A percentile compares a stretch with the other conserved stretches of the same genome.
These are phyloP conservation scores for Drosophila prolongata DNA, from an alignment of 2,888 invertebrate genomes.

Conservation along the genomic window DNA sequence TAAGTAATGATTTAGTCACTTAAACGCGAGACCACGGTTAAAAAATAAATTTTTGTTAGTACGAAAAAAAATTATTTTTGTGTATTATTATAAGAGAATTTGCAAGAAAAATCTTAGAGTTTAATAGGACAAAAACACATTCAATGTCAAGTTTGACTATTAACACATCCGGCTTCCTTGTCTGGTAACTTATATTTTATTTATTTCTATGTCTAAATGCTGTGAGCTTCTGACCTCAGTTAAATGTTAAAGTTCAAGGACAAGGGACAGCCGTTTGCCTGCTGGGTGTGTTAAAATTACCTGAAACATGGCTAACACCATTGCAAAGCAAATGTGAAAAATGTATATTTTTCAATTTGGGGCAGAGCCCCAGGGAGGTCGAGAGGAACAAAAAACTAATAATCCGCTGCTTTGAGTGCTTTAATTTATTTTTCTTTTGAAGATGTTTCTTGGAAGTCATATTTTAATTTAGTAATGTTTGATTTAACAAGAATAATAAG, in stretches of 20 bases:
- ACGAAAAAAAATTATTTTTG: no score
- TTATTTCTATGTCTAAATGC: slow-evolving; percentile 12
- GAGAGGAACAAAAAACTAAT: slow-evolving; percentile 27
- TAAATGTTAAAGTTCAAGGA: slow-evolving; percentile 60
- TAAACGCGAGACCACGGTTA: no score
- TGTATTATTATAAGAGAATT: no score
- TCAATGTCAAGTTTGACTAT: background rate
- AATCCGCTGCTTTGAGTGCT: slow-evolving; percentile 23
- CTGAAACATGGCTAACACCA: slow-evolving; percentile 10
- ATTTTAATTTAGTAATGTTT: slow-evolving; percentile 8
- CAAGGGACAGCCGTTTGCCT: slow-evolving; percentile 7
- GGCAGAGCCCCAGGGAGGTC: background rate
- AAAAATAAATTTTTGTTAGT: no score
- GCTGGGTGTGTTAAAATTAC: slow-evolving; percentile 26
- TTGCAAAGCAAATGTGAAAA: slow-evolving; percentile 9
- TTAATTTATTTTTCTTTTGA: slow-evolving; percentile 30
- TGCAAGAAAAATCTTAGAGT: background rate
- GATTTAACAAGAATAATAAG: slow-evolving; percentile 7
- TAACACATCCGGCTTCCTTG: slow-evolving; percentile 8
- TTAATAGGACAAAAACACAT: background rate
- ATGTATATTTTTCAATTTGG: slow-evolving; percentile 14
- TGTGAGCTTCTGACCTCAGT: slow-evolving; percentile 16
- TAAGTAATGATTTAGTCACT: no score
- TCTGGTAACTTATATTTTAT: slow-evolving; percentile 13
- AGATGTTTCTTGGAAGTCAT: slow-evolving; percentile 17